phyloP scores from a whole-genome alignment of 2,888 invertebrate genomes.

The Napeogenes inachia region DNA sequence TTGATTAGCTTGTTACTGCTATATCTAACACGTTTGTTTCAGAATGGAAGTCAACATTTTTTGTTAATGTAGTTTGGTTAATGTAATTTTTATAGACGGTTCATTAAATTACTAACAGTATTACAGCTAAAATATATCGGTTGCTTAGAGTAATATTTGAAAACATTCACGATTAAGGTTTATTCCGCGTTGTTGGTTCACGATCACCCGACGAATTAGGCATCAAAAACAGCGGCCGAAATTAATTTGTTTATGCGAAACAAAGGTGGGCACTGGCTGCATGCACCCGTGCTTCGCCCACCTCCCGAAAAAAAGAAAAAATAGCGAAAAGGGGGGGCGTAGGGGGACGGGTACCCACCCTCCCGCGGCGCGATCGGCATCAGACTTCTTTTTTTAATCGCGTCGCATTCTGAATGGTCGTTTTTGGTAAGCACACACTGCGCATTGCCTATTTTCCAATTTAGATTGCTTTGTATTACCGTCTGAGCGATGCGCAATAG shows the following conservation, averaged over 20 bases:
- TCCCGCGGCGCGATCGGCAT: constrained; percentile 75
- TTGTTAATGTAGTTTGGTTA: background rate
- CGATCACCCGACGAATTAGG: constrained; percentile 71
- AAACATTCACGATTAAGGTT: constrained; percentile 26
- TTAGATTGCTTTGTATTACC: constrained; percentile 78
- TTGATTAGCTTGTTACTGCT: background rate
- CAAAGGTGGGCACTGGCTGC: constrained; percentile 75
- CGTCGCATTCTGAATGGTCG: constrained; percentile 74
- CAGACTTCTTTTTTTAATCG: constrained; percentile 77
- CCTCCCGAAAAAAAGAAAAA: constrained; percentile 72
- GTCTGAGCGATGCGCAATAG: constrained; percentile 76
- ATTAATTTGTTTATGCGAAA: constrained; percentile 78
- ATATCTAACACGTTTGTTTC: background rate
- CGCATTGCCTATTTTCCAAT: constrained; percentile 78
- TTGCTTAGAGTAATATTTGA: constrained; percentile 27
- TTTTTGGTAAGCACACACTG: constrained; percentile 78
- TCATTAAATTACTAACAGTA: background rate
- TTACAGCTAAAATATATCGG: constrained; percentile 11
- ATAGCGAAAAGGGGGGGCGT: constrained; percentile 58
- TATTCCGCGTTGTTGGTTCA: constrained; percentile 31
- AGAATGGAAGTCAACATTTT: background rate
- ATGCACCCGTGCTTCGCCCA: constrained; percentile 73
- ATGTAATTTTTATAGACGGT: background rate
- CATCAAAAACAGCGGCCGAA: constrained; percentile 75
- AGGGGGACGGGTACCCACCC: constrained; percentile 51